A percentile compares a stretch with the other conserved stretches of the same genome.
Evolutionary conservation across 2,888 invertebrate species (phyloP).

Genomic region (Barypeithes pellucidus): DNA sequence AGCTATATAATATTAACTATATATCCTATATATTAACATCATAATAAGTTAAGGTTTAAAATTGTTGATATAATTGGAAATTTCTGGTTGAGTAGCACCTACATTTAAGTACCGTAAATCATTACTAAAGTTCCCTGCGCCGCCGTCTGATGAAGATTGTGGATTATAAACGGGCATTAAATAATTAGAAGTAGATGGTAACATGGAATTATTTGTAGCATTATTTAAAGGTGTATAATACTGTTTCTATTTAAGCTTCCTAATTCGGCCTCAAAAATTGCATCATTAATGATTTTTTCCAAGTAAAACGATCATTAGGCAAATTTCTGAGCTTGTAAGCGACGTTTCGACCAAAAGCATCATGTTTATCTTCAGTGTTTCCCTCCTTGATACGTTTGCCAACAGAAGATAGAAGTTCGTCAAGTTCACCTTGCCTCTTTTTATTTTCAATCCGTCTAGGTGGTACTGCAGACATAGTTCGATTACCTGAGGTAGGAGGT

Average conservation of each 20-base stretch:
- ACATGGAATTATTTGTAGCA: not conserved
- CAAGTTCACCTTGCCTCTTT: too few species aligned
- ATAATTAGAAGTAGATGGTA: not conserved
- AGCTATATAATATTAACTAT: conserved; percentile 7
- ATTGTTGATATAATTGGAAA: too few species aligned
- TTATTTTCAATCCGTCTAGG: not conserved
- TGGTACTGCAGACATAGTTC: not conserved
- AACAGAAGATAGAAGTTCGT: too few species aligned
- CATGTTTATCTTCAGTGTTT: conserved; percentile 1
- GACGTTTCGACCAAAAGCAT: conserved; percentile 11
- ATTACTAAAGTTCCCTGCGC: too few species aligned
- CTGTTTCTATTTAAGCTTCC: not conserved
- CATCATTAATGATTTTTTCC: conserved; percentile 16
- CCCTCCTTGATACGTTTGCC: not conserved
- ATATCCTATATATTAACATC: not conserved
- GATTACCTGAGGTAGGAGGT: not conserved
- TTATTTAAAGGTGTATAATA: not conserved
- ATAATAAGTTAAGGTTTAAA: too few species aligned
- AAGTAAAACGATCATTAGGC: not conserved
- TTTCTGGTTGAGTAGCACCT: too few species aligned
- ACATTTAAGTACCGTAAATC: too few species aligned
- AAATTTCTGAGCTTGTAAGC: not conserved
- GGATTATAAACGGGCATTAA: conserved; percentile 1
- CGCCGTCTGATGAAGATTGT: too few species aligned
- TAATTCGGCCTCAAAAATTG: conserved; percentile 3